Percentiles rank a stretch among this genome's conserved stretches.
Conservation (phyloP, 2,797 vertebrate genomes). For the Bradypus variegatus region DNA sequence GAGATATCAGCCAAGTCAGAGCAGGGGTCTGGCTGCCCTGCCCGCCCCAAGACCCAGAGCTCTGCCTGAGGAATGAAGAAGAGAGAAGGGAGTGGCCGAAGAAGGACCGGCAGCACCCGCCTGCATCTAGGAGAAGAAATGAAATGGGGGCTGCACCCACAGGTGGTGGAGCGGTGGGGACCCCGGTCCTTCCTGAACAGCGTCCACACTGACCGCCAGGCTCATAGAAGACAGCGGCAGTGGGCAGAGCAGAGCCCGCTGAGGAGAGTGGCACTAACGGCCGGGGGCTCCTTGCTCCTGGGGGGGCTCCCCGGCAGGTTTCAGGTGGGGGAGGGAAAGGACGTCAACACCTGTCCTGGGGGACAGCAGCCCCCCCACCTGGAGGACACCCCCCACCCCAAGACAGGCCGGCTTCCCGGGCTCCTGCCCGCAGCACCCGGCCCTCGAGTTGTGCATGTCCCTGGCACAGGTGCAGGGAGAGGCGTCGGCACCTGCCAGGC, state of each 20-base stretch:
- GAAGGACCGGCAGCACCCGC: not conserved
- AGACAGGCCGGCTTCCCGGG: not conserved
- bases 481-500: too few species aligned
- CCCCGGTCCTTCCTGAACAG: too few species aligned
- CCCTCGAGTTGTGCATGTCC: too few species aligned
- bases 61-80: not conserved
- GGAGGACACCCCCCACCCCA: too few species aligned
- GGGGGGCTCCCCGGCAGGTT: not conserved
- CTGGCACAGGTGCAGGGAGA: too few species aligned
- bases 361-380: not conserved
- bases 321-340: not conserved
- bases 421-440: not conserved
- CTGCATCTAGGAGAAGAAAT: conserved; percentile 16
- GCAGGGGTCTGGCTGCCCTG: too few species aligned
- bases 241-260: not conserved
- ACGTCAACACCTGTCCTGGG: not conserved
- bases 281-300: not conserved
- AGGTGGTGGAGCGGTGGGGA: too few species aligned
- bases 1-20: too few species aligned
- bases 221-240: conserved; percentile 2
- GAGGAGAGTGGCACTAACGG: not conserved
- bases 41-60: not conserved
- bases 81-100: not conserved
- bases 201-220: not conserved
- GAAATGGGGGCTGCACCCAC: not conserved